A percentile compares a stretch with the other conserved stretches of the same genome.
Conservation (phyloP, 2,888 invertebrate species). For the Oxycera nigricornis region DNA sequence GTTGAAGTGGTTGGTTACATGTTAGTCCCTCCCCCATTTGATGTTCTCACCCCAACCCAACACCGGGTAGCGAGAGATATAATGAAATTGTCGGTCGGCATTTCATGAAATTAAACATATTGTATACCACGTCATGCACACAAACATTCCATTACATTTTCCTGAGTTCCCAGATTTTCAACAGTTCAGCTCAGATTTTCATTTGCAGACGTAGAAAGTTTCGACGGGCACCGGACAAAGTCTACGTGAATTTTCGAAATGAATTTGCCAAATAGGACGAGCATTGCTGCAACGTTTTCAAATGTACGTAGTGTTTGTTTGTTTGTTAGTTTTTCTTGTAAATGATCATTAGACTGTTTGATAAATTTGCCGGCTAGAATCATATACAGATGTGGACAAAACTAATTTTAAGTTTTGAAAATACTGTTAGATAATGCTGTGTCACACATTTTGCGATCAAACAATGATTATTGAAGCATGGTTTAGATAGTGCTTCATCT, state of each 20-base stretch:
- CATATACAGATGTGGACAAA: too few species aligned
- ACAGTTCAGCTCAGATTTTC: neutral
- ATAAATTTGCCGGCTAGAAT: too few species aligned
- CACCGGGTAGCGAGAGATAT: neutral
- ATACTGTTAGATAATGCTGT: too few species aligned
- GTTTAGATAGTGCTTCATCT: too few species aligned
- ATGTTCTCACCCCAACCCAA: too few species aligned
- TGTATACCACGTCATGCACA: neutral
- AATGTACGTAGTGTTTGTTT: too few species aligned
- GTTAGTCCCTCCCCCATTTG: too few species aligned
- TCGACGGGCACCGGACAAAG: neutral
- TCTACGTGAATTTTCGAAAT: neutral
- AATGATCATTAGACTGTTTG: too few species aligned
- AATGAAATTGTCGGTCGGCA: neutral
- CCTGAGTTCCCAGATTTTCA: neutral
- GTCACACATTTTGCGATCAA: too few species aligned
- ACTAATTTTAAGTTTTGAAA: too few species aligned
- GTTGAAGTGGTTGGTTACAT: neutral
- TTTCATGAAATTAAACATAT: constrained; percentile 13
- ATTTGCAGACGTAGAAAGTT: neutral
- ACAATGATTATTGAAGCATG: too few species aligned
- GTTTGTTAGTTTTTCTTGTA: too few species aligned
- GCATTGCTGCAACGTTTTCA: neutral
- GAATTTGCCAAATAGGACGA: neutral
- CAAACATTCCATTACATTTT: neutral